These are phyloP conservation scores for Microctonus brassicae DNA, from an alignment of 2,888 invertebrate species.

Conservation along the genomic window DNA sequence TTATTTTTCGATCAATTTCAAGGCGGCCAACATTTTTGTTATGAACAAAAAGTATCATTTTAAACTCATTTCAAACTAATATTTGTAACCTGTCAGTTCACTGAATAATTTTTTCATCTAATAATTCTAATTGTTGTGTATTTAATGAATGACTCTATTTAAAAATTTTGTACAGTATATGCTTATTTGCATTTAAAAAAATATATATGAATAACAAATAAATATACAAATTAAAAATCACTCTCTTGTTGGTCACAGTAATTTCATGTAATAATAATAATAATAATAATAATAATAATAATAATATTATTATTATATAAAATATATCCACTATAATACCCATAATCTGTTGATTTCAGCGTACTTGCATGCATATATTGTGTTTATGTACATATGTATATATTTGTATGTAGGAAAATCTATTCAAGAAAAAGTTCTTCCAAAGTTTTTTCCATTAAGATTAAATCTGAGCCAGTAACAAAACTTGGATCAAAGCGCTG, in stretches of 20 bases:
- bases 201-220: not conserved
- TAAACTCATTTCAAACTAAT: not conserved
- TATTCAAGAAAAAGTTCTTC: not conserved
- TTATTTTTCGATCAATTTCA: not conserved
- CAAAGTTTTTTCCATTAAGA: constrained; percentile 51
- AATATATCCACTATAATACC: not conserved
- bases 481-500: constrained; percentile 73
- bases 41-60: not conserved
- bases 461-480: constrained; percentile 69
- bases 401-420: too few relatives aligned
- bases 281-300: not conserved
- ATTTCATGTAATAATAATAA: not conserved
- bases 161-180: constrained; percentile 5
- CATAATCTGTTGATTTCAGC: not conserved
- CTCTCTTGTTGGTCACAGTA: not conserved
- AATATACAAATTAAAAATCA: not conserved
- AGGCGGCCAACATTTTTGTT: not conserved
- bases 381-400: too few relatives aligned
- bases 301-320: not conserved
- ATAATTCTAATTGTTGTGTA: not conserved
- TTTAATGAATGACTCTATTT: not conserved
- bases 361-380: not conserved
- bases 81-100: not conserved
- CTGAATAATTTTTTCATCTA: not conserved
- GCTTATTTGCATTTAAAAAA: not conserved